Evolutionary conservation across 2,797 vertebrate genomes (phyloP), one percentile per base, ranked within the genome.

Genomic region (Siniperca obscura): DNA sequence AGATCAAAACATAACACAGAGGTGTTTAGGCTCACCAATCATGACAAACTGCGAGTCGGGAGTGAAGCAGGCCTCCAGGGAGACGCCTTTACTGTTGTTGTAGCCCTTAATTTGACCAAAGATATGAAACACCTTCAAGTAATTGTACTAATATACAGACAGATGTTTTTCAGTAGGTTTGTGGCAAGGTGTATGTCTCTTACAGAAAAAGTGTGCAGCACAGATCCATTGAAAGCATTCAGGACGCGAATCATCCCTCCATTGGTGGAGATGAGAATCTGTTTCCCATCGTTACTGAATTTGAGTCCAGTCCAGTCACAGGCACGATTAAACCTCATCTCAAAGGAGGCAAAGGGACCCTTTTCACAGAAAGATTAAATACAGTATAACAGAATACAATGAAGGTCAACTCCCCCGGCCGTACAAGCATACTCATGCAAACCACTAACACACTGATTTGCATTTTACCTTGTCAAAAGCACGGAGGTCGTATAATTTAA

Each of bases 31-130:
- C 96, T 97, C 91, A 98, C 98, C 98, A 65, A 98, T 98, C 97
- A 98, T 98, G 90, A 98, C 97, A 90, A 98, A 98, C 93, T 98
- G 96, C 7, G 98, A 98, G 91, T 98, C 98, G 30, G 98, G 98
- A 64, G 98, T 98, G 94, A 98, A 98, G 0, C 97, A 98, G 34
- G 97, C 97, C 90, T 98, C 97, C 90, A 98, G 88, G 1, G 96
- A 96, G 86, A 98, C 95, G 74, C 97, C 97, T 94, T 96, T 97
- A 78, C 96, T 97, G 84, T 98, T 98, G 91, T 98, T 98, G 93
- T 97, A 98, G 74, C 97, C 97, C 98, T 98, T 69, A 3, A 92
- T 93, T 57, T 76, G 2, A 91, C 73, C 61, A 85, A 65, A 82
- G 55, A 85, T 0, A 62, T 7, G 0, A 21, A 53, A 40, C 40